Evolutionary conservation across 2,888 invertebrate species (phyloP), one percentile per base, ranked within the genome.

Genomic region (Drepana falcataria): DNA sequence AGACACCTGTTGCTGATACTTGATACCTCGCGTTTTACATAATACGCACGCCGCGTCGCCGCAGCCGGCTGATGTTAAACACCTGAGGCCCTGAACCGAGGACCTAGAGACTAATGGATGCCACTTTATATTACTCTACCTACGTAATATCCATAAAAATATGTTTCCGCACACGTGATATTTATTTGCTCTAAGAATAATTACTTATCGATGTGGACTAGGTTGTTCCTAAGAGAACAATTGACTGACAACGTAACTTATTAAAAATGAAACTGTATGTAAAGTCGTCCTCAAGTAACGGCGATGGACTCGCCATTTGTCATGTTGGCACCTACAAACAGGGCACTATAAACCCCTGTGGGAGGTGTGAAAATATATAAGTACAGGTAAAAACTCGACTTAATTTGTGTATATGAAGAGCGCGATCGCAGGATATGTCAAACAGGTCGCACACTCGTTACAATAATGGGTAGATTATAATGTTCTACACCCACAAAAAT

Each of bases 1-100:
- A 76, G 73, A 76, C 83, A 85, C 85, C 85, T 85, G 85, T 77
- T 72, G 68, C 64, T 63, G 83, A 75, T 65, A 85, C 64, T 71
- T 66, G 83, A 85, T 77, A 85, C 75, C 61, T 63, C 60, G 68
- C 74, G 71, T 71, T 81, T 83, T 82, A 82, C 79, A 79, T 85
- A 83, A 85, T 79, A 77, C 69, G 59, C 61, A 64, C 63, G 61
- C 58, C 69, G 61, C 67, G 73, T 75, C 67, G 73, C 75, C 74
- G 68, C 79, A 73, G 70, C 62, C 59, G 65, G 58, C 54, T 58
- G 63, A 60, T 68, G 61, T 66, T 58, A 64, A 62, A 64, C 69
- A 75, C 71, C 70, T 71, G 71, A 69, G 63, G 61, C 68, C 64
- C 59, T 64, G 66, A 68, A 61, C 59, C 57, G 47, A 40, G 54